A percentile compares a stretch with the other conserved stretches of the same genome.
These are phyloP conservation scores for Icerya purchasi DNA, from an alignment of 2,888 invertebrate species.

Conservation along the genomic window DNA sequence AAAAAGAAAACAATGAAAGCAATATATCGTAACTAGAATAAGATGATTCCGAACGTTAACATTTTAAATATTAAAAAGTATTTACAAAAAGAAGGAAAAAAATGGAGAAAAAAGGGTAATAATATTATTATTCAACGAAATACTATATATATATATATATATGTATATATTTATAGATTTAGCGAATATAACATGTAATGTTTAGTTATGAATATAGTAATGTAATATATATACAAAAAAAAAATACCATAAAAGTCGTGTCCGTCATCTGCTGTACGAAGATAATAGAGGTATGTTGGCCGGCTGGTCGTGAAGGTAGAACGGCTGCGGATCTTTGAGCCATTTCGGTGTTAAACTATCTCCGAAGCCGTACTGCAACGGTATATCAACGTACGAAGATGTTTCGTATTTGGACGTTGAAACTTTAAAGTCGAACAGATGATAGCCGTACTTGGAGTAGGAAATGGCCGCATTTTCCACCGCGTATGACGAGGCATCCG, in stretches of 20 bases:
- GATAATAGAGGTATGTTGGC: conserved; percentile 8
- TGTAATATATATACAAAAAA: too few relatives aligned
- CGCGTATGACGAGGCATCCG: neutral
- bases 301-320: conserved; percentile 8
- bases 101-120: too few relatives aligned
- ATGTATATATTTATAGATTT: neutral
- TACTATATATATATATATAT: neutral
- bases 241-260: too few relatives aligned
- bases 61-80: too few relatives aligned
- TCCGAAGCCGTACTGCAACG: conserved; percentile 12
- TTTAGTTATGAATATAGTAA: too few relatives aligned
- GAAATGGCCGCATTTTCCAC: neutral
- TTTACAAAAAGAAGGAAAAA: too few relatives aligned
- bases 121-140: too few relatives aligned
- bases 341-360: conserved; percentile 10
- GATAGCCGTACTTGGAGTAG: conserved; percentile 6
- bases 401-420: conserved; percentile 4
- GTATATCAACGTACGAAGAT: conserved; percentile 12
- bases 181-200: neutral
- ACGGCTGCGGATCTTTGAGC: conserved; percentile 10
- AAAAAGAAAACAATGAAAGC: too few relatives aligned
- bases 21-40: too few relatives aligned
- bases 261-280: conserved; percentile 3
- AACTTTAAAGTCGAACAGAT: conserved; percentile 3
- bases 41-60: too few relatives aligned